phyloP scores from a whole-genome alignment of 2,888 invertebrate genomes.

The Tetranychus truncatus region DNA sequence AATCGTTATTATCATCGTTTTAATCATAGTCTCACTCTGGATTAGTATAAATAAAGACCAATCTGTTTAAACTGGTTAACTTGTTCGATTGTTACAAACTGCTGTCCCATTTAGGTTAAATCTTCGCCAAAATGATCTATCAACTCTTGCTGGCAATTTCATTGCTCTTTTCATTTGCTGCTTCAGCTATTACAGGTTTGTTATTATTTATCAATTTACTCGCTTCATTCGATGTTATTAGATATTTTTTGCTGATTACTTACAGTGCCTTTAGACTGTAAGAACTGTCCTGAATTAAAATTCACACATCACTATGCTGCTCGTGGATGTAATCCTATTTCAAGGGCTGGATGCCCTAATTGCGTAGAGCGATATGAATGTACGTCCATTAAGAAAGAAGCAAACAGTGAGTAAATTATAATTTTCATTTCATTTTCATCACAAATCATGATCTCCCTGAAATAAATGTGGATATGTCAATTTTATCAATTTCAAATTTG shows the following conservation, averaged over 20 bases:
- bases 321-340: not conserved
- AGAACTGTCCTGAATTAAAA: not conserved
- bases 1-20: too few species aligned
- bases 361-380: not conserved
- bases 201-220: not conserved
- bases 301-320: not conserved
- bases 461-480: not conserved
- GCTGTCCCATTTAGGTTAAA: too few species aligned
- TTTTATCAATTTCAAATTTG: not conserved
- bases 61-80: too few species aligned
- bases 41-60: too few species aligned
- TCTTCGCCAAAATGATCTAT: not conserved
- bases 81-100: too few species aligned
- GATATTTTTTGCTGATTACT: not conserved
- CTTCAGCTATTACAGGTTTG: not conserved
- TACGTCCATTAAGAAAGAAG: not conserved
- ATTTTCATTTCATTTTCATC: not conserved
- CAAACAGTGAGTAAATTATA: not conserved
- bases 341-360: not conserved
- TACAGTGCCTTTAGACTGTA: not conserved
- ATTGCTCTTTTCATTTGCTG: not conserved
- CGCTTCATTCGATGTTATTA: not conserved
- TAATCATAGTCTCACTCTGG: too few species aligned
- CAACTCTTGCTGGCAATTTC: not conserved
- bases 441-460: not conserved